Evolutionary conservation across 2,797 vertebrate genomes (phyloP).

Genomic region (Bucorvus abyssinicus): DNA sequence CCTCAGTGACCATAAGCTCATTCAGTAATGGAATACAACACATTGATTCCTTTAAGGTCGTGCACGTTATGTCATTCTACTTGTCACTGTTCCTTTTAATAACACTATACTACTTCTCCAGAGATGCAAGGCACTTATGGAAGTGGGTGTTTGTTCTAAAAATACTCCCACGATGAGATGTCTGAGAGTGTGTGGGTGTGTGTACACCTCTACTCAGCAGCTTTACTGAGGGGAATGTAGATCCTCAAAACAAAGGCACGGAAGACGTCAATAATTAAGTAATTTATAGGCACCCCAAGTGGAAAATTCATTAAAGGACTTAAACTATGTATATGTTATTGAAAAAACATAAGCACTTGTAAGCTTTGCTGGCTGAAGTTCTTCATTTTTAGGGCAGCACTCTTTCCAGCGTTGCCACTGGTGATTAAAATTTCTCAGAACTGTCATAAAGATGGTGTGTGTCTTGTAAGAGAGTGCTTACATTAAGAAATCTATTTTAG

Average conservation of each 20-base stretch:
- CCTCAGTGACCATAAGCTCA: neutral
- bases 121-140: neutral
- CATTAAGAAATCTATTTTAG: slow-evolving; percentile 4
- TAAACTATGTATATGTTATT: neutral
- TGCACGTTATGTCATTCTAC: neutral
- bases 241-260: neutral
- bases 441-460: neutral
- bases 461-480: neutral
- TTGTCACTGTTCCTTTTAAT: neutral
- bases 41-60: neutral
- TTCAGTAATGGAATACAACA: neutral
- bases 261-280: neutral
- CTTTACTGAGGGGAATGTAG: neutral
- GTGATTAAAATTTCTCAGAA: neutral
- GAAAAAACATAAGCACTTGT: neutral
- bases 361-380: neutral
- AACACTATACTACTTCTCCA: neutral
- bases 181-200: neutral
- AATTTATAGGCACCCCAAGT: neutral
- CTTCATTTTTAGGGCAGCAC: neutral
- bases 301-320: neutral
- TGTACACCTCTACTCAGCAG: neutral
- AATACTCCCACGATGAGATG: neutral
- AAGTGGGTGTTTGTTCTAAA: neutral
- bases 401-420: neutral